These are phyloP conservation scores for Apamea monoglypha DNA, from an alignment of 2,888 invertebrate species.

Conservation along the genomic window DNA sequence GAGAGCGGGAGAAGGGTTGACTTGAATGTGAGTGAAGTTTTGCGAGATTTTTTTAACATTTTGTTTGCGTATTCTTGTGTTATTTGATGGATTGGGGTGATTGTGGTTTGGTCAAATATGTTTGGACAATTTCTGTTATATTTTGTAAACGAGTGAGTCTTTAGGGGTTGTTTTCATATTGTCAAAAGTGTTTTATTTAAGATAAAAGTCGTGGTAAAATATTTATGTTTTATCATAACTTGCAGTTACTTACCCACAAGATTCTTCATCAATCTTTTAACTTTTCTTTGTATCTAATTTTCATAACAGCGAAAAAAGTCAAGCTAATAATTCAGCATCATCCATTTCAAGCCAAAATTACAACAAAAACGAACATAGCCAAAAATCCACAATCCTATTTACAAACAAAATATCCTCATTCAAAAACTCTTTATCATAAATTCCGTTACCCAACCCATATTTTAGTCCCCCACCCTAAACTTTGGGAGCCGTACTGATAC, in stretches of 20 bases:
- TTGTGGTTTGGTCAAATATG: neutral
- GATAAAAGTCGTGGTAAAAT: neutral
- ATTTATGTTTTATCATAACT: neutral
- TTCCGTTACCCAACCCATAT: conserved; percentile 62
- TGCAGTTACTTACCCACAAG: neutral
- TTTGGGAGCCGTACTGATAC: conserved; percentile 86
- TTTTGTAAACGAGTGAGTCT: neutral
- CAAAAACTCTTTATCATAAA: conserved; percentile 69
- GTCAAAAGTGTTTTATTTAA: neutral
- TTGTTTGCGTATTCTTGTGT: neutral
- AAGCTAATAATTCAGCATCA: conserved; percentile 33
- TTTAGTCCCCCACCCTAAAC: conserved; percentile 71
- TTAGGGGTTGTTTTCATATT: neutral
- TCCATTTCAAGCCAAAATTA: conserved; percentile 38
- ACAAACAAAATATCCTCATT: conserved; percentile 66
- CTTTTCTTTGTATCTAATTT: neutral
- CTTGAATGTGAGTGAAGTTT: conserved; percentile 4
- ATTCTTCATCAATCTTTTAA: neutral
- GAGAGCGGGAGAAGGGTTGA: conserved; percentile 54
- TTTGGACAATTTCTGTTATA: neutral
- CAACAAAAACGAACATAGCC: conserved; percentile 50
- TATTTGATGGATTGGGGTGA: neutral
- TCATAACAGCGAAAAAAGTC: conserved; percentile 7
- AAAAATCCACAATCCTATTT: conserved; percentile 61
- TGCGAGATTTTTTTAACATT: neutral